Evolutionary conservation across 2,113 vertebrate genomes (phyloP), one percentile per base, ranked within the genome.

Genomic region (Falco punctatus): DNA sequence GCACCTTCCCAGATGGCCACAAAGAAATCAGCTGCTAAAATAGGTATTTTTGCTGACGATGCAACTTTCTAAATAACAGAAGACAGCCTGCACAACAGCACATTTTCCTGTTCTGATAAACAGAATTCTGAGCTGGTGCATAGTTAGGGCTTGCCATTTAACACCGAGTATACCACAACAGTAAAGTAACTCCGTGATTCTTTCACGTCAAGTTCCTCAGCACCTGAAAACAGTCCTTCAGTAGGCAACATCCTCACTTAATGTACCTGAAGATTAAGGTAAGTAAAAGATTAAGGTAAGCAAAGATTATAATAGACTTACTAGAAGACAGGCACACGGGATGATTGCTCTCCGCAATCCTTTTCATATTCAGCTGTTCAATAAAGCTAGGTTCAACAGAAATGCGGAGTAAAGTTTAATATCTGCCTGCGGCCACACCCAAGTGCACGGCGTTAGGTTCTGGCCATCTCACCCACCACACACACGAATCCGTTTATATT

Each of bases 31-130:
- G 84, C 40, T 26, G 42, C 83, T 93, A 78, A 88, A 94, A 91
- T 5, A 78, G n/a, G 0, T 51, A 64, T 90, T 90, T 84, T 44
- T 88, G 62, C 95, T 96, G 83, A 96, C 59, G 62, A 55, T 52
- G 57, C 77, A 91, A 89, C 70, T 95, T 94, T 88, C 86, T 83
- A 51, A 91, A 91, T 49, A 85, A 88, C 80, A 95, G 90, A 95
- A 97, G 62, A 81, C 86, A 92, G 91, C 42, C 71, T 62, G 61
- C 84, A 88, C 72, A 83, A 70, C 14, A 7, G 66, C 67, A 61
- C 58, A 72, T 62, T 94, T 72, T 81, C 64, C 48, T 52, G 40
- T 54, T 83, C 71, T 32, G 6, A 75, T 52, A 87, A 91, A 70
- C 51, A 78, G 58, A 48, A 65, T n/a, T 81, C 26, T 38, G 69